Percentiles rank a stretch among this genome's conserved stretches.
These are phyloP conservation scores for Mesocricetus auratus DNA, from an alignment of 2,113 vertebrate genomes.

Conservation along the genomic window DNA sequence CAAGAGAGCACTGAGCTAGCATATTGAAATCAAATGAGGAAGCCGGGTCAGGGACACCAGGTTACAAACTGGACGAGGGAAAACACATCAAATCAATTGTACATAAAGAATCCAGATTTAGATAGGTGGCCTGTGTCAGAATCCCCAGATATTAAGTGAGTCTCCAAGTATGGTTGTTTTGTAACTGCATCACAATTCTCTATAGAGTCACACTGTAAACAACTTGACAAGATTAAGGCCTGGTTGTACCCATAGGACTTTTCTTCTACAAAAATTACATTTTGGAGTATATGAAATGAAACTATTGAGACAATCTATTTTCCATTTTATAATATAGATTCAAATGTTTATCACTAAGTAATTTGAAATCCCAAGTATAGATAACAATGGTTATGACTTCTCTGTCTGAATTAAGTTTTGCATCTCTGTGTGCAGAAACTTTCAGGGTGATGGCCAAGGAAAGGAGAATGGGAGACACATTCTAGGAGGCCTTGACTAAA, in stretches of 20 bases:
- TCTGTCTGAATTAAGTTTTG: not conserved
- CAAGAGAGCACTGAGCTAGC: not conserved
- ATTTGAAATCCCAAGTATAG: constrained; percentile 37
- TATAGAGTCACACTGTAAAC: not conserved
- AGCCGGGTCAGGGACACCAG: not conserved
- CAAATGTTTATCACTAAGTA: not conserved
- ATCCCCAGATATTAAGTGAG: not conserved
- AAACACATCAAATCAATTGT: not conserved
- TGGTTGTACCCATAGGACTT: not conserved
- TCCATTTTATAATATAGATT: not conserved
- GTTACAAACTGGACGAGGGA: not conserved
- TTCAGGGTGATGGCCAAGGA: not conserved
- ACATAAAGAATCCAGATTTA: not conserved
- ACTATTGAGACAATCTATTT: constrained; percentile 5
- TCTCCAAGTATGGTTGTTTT: not conserved
- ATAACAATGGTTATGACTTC: not conserved
- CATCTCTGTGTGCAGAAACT: not conserved
- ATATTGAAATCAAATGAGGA: not conserved
- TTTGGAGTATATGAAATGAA: constrained; percentile 33
- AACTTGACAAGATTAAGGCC: not conserved
- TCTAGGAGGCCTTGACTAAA: not conserved
- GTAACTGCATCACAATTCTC: not conserved
- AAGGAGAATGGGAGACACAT: not conserved
- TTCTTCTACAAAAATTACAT: constrained; percentile 40
- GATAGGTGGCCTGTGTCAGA: not conserved